These are phyloP conservation scores for Oreortyx pictus DNA, from an alignment of 2,797 vertebrate genomes.

Conservation along the genomic window DNA sequence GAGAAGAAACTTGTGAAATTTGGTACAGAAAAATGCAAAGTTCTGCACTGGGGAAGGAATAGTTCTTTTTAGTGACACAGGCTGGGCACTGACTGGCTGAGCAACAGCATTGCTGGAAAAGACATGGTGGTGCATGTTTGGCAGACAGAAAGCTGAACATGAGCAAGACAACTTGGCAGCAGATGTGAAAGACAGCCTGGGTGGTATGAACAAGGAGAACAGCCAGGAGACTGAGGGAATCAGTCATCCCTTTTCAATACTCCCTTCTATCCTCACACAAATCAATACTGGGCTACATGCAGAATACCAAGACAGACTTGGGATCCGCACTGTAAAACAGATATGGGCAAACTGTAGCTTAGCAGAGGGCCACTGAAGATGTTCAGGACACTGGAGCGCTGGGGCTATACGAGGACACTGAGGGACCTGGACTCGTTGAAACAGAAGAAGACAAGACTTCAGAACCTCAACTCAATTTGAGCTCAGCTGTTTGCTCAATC, in stretches of 20 bases:
- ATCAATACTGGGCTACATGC: rapidly evolving
- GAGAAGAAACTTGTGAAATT: background rate
- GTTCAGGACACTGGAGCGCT: background rate
- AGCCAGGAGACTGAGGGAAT: background rate
- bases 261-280: background rate
- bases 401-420: too few relatives aligned
- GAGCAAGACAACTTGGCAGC: background rate
- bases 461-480: background rate
- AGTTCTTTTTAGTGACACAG: too few relatives aligned
- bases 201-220: background rate
- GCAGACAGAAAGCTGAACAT: background rate
- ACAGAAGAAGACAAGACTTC: background rate
- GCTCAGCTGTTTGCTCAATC: background rate
- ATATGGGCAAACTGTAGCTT: background rate
- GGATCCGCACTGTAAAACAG: background rate
- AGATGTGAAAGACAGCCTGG: background rate
- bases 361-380: background rate
- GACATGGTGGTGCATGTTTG: too few relatives aligned
- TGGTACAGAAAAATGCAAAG: too few relatives aligned
- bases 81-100: too few relatives aligned
- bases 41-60: too few relatives aligned
- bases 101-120: too few relatives aligned
- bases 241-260: background rate
- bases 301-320: background rate
- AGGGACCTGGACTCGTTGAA: background rate